Evolutionary conservation across 2,113 vertebrate species (phyloP).

Genomic region (Oreotragus oreotragus): DNA sequence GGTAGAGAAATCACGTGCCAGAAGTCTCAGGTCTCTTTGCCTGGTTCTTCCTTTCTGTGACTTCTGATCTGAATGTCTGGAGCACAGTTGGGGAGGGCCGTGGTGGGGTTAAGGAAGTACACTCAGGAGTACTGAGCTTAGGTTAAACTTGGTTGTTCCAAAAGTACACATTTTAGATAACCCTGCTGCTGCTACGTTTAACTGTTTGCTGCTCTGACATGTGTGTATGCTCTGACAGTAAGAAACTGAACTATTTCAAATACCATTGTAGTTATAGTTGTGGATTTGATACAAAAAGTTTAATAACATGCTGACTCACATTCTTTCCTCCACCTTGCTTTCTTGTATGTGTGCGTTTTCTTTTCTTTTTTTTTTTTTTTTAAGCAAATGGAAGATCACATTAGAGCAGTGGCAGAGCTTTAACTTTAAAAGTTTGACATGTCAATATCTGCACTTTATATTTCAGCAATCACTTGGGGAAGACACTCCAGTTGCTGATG

Average conservation of each 20-base stretch:
- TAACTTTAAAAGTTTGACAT: not conserved
- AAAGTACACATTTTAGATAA: not conserved
- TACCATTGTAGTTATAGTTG: not conserved
- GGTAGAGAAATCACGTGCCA: not conserved
- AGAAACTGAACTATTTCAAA: not conserved
- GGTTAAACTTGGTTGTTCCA: not conserved
- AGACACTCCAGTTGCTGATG: constrained; percentile 98
- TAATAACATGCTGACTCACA: not conserved
- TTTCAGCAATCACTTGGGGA: constrained; percentile 96
- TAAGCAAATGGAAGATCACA: not conserved
- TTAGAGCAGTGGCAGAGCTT: not conserved
- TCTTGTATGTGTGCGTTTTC: not conserved
- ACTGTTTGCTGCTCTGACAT: not conserved
- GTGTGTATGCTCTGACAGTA: not conserved
- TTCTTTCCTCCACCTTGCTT: not conserved
- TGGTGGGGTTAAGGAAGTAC: not conserved
- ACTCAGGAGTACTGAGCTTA: not conserved
- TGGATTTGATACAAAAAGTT: not conserved
- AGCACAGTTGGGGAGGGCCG: not conserved
- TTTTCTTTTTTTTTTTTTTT: not conserved
- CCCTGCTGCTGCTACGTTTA: not conserved
- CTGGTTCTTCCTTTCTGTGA: not conserved
- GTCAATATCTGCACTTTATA: not conserved
- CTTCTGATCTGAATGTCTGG: not conserved
- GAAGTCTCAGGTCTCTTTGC: not conserved